Evolutionary conservation across 2,113 vertebrate species (phyloP), one percentile per base, ranked within the genome.

Genomic region (Ailurus styani): DNA sequence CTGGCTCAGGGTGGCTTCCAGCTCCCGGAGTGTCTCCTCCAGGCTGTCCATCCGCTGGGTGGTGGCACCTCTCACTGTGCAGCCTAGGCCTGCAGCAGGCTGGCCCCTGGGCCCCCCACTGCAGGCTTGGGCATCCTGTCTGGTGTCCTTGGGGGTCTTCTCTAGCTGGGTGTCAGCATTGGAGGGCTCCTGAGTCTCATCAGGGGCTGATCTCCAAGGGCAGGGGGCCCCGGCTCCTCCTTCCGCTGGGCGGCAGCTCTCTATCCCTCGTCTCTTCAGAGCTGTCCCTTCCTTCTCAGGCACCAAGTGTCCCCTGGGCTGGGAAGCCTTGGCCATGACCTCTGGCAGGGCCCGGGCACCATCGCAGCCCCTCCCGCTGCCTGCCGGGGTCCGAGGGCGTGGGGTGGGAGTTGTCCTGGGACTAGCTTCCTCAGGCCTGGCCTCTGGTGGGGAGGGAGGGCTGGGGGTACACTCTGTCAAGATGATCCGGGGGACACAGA

Each of bases 1-100:
- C 98, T 99, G 99, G 29, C 98, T 99, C 97, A 99, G 98, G 81
- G 99, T 99, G 86, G 99, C 99, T 95, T 99, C 99, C 98, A 99
- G 98, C 98, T 99, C 99, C 3, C 98, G 98, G 83, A 99, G 99
- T 0, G 99, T 99, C 96, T 99, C 99, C 97, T 99, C 99, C 97
- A 99, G 98, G 98, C 99, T 99, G 96, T 99, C 99, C 98, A 99
- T 98, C 2, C 98, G 98, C 97, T 96, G 98, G 20, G 98, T 93
- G 86, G 93, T 97, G 40, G 64, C 62, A 0, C 98, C 96, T 81
- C 98, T 95, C 45, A 96, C 98, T 31, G 97, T 2, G 13, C 20
- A 6, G 52, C 68, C 75, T 1, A 3, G 27, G 60, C 57, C 27
- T 3, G 3, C 21, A 1, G 29, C 14, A 7, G 1, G 23, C 42